Evolutionary conservation across 1,140 invertebrate genomes (phyloP).

Genomic region (Drosophila murphyi): DNA sequence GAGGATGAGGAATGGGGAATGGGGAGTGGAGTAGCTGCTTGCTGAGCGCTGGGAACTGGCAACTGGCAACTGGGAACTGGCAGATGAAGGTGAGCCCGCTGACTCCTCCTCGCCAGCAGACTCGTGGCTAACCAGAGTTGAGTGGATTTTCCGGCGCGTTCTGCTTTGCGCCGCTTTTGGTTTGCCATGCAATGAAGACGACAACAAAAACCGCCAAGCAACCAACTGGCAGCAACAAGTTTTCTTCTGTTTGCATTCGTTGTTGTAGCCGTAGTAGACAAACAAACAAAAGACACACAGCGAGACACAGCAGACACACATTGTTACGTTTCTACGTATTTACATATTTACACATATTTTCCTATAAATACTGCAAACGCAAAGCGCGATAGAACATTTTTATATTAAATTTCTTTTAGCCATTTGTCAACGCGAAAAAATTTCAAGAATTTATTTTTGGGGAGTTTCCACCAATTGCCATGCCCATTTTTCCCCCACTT

Average conservation of each 20-base stretch:
- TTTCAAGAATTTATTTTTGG: slow-evolving; percentile 36
- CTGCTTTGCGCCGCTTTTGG: slow-evolving; percentile 64
- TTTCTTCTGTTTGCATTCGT: slow-evolving; percentile 39
- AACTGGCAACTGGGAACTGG: neutral
- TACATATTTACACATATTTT: slow-evolving; percentile 41
- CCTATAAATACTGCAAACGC: slow-evolving; percentile 29
- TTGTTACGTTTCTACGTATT: neutral
- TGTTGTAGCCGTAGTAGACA: slow-evolving; percentile 14
- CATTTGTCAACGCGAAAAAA: slow-evolving; percentile 47
- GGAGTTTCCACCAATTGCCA: slow-evolving; percentile 25
- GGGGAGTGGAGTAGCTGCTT: too few relatives aligned
- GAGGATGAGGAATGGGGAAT: too few relatives aligned
- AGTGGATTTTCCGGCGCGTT: slow-evolving; percentile 68
- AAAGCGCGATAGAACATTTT: slow-evolving; percentile 45
- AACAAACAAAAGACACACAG: neutral
- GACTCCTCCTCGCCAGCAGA: neutral
- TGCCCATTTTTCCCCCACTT: slow-evolving; percentile 1
- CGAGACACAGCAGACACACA: neutral
- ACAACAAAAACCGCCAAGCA: slow-evolving; percentile 33
- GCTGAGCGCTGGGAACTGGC: neutral
- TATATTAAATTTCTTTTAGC: slow-evolving; percentile 48
- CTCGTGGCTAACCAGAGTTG: slow-evolving; percentile 21
- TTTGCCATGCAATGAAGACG: slow-evolving; percentile 22
- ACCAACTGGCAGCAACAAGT: slow-evolving; percentile 61
- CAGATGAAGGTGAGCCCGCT: slow-evolving; percentile 26